Percentiles rank a stretch among this genome's conserved stretches.
These are phyloP conservation scores for Neelides folsomi DNA, from an alignment of 2,888 invertebrate genomes.

Conservation along the genomic window DNA sequence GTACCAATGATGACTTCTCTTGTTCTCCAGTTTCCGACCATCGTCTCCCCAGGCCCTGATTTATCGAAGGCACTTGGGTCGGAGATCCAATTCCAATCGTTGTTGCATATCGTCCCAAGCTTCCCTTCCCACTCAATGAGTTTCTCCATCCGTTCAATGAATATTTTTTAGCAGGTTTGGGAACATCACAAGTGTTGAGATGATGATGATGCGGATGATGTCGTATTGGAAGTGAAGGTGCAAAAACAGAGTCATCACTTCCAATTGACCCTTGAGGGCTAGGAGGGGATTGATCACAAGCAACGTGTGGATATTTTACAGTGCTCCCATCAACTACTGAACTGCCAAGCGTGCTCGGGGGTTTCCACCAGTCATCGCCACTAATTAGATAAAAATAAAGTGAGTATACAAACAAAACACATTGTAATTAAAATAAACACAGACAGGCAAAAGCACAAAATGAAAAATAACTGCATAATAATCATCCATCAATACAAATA, in stretches of 20 bases:
- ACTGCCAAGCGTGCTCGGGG: slow-evolving; percentile 7
- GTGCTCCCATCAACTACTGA: slow-evolving; percentile 7
- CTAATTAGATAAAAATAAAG: not conserved
- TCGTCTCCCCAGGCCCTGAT: slow-evolving; percentile 11
- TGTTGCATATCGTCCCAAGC: slow-evolving; percentile 12
- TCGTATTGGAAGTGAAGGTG: not conserved
- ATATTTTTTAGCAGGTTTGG: slow-evolving; percentile 15
- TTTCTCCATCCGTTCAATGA: slow-evolving; percentile 25
- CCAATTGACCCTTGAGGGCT: slow-evolving; percentile 1
- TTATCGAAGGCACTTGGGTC: slow-evolving; percentile 1
- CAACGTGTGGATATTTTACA: no score
- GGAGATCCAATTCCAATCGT: slow-evolving; percentile 14
- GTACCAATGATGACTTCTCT: not conserved
- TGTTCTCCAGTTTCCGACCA: slow-evolving; percentile 20
- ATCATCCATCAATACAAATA: no score
- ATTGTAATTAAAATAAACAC: no score
- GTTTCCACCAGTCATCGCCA: not conserved
- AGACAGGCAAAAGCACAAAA: no score
- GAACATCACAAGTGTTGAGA: not conserved
- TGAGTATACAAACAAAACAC: no score
- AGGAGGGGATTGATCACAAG: not conserved
- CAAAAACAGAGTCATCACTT: not conserved
- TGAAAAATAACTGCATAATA: no score
- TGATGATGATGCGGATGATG: no score
- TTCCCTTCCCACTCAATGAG: slow-evolving; percentile 14